Evolutionary conservation across 2,797 vertebrate species (phyloP).

Genomic region (Picus viridis): DNA sequence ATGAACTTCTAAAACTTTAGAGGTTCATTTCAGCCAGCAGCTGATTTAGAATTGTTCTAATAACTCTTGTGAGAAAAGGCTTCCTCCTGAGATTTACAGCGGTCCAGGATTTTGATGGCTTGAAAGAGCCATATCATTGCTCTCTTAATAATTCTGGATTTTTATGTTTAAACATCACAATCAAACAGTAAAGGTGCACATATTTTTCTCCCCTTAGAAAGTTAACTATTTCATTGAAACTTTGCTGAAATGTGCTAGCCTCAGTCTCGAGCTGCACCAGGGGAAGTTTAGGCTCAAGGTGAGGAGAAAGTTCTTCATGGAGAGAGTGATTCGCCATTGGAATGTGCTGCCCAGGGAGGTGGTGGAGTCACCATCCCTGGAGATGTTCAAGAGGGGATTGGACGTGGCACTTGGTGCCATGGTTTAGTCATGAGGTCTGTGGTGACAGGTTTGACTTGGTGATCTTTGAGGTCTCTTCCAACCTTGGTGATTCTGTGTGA

Average conservation of each 20-base stretch:
- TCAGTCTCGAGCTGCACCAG: too few relatives aligned
- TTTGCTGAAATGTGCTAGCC: not conserved
- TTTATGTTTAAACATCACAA: not conserved
- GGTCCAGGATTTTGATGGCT: not conserved
- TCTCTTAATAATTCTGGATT: not conserved
- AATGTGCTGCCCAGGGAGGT: too few relatives aligned
- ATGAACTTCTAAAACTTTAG: slow-evolving; percentile 15
- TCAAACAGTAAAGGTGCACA: not conserved
- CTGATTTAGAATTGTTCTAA: slow-evolving; percentile 4
- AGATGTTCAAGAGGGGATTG: too few relatives aligned
- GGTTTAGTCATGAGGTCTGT: too few relatives aligned
- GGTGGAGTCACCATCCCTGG: too few relatives aligned
- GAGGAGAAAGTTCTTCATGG: too few relatives aligned
- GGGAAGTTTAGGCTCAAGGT: too few relatives aligned
- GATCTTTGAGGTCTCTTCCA: too few relatives aligned
- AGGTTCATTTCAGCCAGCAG: not conserved
- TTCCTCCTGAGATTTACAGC: not conserved
- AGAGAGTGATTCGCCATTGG: too few relatives aligned
- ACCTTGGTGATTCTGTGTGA: too few relatives aligned
- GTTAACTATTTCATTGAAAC: not conserved
- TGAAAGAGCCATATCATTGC: not conserved
- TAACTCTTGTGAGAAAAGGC: slow-evolving; percentile 1
- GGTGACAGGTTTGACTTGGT: too few relatives aligned
- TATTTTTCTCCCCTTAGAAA: not conserved
- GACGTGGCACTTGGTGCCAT: too few relatives aligned